These are phyloP conservation scores for Elymnias hypermnestra DNA, from an alignment of 1,140 invertebrate species.

Conservation along the genomic window DNA sequence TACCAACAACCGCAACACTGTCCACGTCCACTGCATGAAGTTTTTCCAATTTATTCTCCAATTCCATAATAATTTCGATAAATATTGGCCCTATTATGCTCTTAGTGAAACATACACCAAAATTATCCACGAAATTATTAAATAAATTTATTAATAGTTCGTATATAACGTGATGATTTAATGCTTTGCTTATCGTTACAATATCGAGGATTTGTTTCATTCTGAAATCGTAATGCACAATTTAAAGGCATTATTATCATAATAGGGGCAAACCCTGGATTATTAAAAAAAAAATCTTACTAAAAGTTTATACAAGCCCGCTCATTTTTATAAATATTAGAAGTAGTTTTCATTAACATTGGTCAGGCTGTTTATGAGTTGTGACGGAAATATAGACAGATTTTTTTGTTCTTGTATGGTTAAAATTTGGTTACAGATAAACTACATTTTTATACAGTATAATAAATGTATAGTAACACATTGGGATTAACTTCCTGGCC, in stretches of 20 bases:
- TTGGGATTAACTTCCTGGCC: too few relatives aligned
- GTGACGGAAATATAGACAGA: too few relatives aligned
- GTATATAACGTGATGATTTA: constrained; percentile 48
- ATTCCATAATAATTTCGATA: constrained; percentile 45
- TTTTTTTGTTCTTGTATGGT: too few relatives aligned
- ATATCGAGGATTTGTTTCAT: constrained; percentile 58
- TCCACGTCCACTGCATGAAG: constrained; percentile 53
- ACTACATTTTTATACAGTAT: too few relatives aligned
- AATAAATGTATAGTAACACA: too few relatives aligned
- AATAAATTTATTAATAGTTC: constrained; percentile 52
- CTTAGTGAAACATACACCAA: constrained; percentile 48
- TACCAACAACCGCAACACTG: constrained; percentile 55
- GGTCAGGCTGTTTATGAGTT: too few relatives aligned
- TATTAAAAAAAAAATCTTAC: too few relatives aligned
- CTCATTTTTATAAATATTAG: too few relatives aligned
- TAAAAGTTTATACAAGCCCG: too few relatives aligned
- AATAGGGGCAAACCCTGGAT: too few relatives aligned
- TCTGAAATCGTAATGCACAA: constrained; percentile 36
- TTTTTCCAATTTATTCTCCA: constrained; percentile 68
- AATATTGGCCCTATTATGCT: constrained; percentile 56
- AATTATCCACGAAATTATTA: constrained; percentile 54
- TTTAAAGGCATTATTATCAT: background rate
- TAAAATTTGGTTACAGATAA: too few relatives aligned
- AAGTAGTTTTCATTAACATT: too few relatives aligned
- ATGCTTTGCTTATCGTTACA: constrained; percentile 38